These are phyloP conservation scores for Nineta flava DNA, from an alignment of 2,888 invertebrate genomes.

Conservation along the genomic window DNA sequence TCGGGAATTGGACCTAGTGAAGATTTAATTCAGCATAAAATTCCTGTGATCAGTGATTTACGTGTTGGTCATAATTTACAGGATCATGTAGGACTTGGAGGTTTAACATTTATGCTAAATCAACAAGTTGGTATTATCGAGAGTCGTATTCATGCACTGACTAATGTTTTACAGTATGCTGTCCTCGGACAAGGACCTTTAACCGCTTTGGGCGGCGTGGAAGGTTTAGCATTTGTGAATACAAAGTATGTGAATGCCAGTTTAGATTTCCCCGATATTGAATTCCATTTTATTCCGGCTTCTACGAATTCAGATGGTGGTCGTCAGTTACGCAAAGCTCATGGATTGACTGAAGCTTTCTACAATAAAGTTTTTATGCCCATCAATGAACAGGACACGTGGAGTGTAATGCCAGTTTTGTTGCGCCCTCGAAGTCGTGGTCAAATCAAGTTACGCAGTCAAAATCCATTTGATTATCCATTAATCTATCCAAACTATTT, in stretches of 20 bases:
- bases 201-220: slow-evolving; percentile 78
- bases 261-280: slow-evolving; percentile 76
- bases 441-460: slow-evolving; percentile 59
- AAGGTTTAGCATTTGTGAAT: slow-evolving; percentile 77
- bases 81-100: slow-evolving; percentile 78
- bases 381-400: slow-evolving; percentile 60
- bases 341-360: slow-evolving; percentile 58
- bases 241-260: slow-evolving; percentile 68
- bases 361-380: slow-evolving; percentile 59
- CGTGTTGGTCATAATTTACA: slow-evolving; percentile 77
- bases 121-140: slow-evolving; percentile 65
- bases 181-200: slow-evolving; percentile 69
- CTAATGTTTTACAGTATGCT: slow-evolving; percentile 70
- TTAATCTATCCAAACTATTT: slow-evolving; percentile 87
- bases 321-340: slow-evolving; percentile 60
- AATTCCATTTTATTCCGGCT: slow-evolving; percentile 77
- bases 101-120: slow-evolving; percentile 67
- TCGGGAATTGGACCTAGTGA: slow-evolving; percentile 72
- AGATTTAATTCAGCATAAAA: slow-evolving; percentile 53
- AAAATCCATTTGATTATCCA: slow-evolving; percentile 77
- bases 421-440: slow-evolving; percentile 76
- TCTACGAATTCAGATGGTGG: slow-evolving; percentile 79
- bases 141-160: slow-evolving; percentile 59
- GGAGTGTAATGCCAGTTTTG: slow-evolving; percentile 72
- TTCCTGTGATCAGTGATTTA: slow-evolving; percentile 65